Percentiles rank a stretch among this genome's conserved stretches.
Evolutionary conservation across 23 tunicate species (phyloP).

Genomic region (Clavelina lepadiformis): DNA sequence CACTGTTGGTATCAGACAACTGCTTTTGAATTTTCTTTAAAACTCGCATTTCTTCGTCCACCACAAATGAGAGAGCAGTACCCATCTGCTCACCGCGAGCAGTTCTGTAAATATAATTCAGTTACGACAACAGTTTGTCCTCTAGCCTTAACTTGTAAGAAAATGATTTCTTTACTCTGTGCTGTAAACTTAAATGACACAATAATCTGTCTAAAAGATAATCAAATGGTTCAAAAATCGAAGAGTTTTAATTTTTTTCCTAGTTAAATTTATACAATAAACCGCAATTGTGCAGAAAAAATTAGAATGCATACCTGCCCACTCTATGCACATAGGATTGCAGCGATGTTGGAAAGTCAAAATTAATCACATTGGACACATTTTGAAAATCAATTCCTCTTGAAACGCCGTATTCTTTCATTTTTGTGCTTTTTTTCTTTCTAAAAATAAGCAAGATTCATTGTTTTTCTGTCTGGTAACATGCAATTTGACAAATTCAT

Average conservation of each 20-base stretch:
- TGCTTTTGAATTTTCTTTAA: constrained; percentile 38
- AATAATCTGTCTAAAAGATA: too few species aligned
- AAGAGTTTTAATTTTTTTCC: too few species aligned
- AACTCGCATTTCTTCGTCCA: constrained; percentile 42
- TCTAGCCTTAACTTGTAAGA: too few species aligned
- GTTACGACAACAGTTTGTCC: too few species aligned
- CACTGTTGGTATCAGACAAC: constrained; percentile 28
- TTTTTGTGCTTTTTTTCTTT: constrained; percentile 23
- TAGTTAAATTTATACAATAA: too few species aligned
- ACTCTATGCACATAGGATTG: constrained; percentile 74
- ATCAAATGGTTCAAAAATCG: too few species aligned
- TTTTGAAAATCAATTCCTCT: constrained; percentile 89
- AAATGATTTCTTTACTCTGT: too few species aligned
- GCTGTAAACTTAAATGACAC: too few species aligned
- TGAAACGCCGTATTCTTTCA: constrained; percentile 67
- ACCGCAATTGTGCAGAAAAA: too few species aligned
- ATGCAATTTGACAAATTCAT: too few species aligned
- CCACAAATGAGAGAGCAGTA: constrained; percentile 80
- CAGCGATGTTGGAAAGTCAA: constrained; percentile 65
- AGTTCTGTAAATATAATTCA: constrained; percentile 58
- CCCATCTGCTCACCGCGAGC: constrained; percentile 74
- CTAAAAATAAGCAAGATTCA: too few species aligned
- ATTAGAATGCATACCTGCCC: constrained; percentile 53
- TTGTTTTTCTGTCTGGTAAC: too few species aligned
- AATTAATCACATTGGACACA: constrained; percentile 74